phyloP scores from a whole-genome alignment of 2,888 invertebrate genomes.

The Dicranocentrus wangi region DNA sequence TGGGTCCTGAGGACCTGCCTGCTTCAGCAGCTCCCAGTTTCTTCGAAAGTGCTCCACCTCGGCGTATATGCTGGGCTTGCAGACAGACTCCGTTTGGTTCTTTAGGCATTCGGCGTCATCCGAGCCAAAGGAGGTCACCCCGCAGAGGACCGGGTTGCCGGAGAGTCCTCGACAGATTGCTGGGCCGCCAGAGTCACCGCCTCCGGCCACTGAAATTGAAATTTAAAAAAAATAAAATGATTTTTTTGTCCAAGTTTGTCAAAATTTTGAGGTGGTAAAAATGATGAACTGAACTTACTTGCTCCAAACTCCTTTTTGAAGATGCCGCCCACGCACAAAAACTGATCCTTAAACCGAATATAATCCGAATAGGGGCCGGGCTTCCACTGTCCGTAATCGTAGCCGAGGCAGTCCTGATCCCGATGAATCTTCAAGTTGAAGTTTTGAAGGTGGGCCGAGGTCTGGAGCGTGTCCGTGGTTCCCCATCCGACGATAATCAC shows the following conservation, averaged over 20 bases:
- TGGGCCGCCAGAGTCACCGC: slow-evolving; percentile 47
- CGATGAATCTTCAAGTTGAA: not conserved
- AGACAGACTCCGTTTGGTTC: not conserved
- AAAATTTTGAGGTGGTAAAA: no score
- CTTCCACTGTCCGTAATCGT: not conserved
- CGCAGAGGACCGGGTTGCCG: slow-evolving; percentile 29
- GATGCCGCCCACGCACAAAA: slow-evolving; percentile 30
- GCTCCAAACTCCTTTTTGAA: not conserved
- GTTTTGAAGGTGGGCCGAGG: slow-evolving; percentile 3
- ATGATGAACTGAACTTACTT: no score
- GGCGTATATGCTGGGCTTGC: not conserved
- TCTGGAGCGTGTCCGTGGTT: not conserved
- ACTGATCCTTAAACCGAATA: not conserved
- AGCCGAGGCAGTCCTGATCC: slow-evolving; percentile 5
- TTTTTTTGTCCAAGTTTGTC: no score
- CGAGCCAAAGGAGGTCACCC: slow-evolving; percentile 32
- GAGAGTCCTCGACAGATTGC: slow-evolving; percentile 28
- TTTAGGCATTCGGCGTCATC: not conserved
- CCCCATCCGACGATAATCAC: slow-evolving; percentile 36
- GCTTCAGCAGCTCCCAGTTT: slow-evolving; percentile 6
- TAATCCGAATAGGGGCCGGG: not conserved
- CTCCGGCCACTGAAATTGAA: not conserved
- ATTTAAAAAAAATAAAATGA: no score
- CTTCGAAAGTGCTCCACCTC: slow-evolving; percentile 23
- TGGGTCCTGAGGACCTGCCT: slow-evolving; percentile 34